Percentiles rank a stretch among this genome's conserved stretches.
Conservation (phyloP, 2,113 vertebrate species). For the Phalacrocorax carbo region DNA sequence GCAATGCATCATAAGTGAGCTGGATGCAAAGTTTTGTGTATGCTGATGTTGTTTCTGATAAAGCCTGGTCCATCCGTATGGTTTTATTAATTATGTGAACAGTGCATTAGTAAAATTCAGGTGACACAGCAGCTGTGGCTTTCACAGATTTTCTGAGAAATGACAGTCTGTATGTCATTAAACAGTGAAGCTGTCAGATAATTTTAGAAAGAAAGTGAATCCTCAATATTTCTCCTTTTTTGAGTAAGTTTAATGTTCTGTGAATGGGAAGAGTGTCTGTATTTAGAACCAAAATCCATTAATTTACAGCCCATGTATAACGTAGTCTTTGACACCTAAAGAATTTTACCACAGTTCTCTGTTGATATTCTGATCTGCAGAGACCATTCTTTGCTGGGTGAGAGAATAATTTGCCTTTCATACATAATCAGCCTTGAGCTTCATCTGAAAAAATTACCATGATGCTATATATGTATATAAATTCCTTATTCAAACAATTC, state of each 20-base stretch:
- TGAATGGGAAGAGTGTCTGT: conserved; percentile 46
- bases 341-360: conserved; percentile 6
- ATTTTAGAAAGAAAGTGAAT: conserved; percentile 35
- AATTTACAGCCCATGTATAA: conserved; percentile 28
- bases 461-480: neutral
- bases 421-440: conserved; percentile 13
- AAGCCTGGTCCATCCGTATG: neutral
- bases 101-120: neutral
- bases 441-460: conserved; percentile 27
- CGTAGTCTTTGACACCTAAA: conserved; percentile 12
- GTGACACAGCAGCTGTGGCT: neutral
- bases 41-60: neutral
- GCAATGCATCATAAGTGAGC: neutral
- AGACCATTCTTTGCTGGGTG: conserved; percentile 12
- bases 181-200: neutral
- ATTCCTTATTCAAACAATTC: neutral
- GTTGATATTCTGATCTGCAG: conserved; percentile 17
- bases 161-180: neutral
- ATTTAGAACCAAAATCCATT: conserved; percentile 60
- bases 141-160: neutral
- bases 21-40: neutral
- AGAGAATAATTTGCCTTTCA: conserved; percentile 60
- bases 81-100: neutral
- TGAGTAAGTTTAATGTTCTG: conserved; percentile 56
- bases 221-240: neutral